Conservation (phyloP, 1,140 invertebrate genomes). For the Neelides sp. region DNA sequence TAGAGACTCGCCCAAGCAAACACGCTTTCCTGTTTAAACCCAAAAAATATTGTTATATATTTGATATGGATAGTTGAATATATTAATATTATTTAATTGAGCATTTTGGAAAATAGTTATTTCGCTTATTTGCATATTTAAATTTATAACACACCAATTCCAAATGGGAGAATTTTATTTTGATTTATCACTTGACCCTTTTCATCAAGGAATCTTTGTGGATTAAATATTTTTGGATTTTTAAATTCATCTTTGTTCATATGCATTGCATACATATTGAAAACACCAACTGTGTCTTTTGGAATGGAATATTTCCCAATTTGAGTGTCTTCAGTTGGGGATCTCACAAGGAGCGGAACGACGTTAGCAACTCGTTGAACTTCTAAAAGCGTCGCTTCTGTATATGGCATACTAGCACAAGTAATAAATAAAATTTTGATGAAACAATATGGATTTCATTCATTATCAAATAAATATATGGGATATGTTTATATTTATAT, state of each 20-base stretch:
- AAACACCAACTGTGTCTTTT: conserved; percentile 66
- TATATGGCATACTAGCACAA: conserved; percentile 51
- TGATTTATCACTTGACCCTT: conserved; percentile 35
- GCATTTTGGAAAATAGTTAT: neutral
- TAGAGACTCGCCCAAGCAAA: conserved; percentile 7
- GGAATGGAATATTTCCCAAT: conserved; percentile 59
- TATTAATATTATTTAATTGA: neutral
- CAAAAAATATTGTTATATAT: neutral
- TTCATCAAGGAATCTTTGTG: conserved; percentile 57
- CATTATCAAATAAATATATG: too few species aligned
- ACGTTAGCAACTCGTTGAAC: conserved; percentile 62
- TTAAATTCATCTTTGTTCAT: conserved; percentile 55
- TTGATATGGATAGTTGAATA: neutral
- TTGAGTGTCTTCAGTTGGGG: conserved; percentile 53
- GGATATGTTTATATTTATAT: too few species aligned
- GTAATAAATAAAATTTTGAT: too few species aligned
- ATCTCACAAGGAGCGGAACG: conserved; percentile 54
- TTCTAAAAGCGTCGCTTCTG: conserved; percentile 62
- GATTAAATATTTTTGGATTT: conserved; percentile 57
- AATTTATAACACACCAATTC: neutral
- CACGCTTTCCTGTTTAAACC: conserved; percentile 13
- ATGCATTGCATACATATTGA: conserved; percentile 60
- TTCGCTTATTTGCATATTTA: neutral
- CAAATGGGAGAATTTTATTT: neutral
- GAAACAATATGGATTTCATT: too few species aligned